These are phyloP conservation scores for Magallana nippona DNA, from an alignment of 2,888 invertebrate genomes.

Conservation along the genomic window DNA sequence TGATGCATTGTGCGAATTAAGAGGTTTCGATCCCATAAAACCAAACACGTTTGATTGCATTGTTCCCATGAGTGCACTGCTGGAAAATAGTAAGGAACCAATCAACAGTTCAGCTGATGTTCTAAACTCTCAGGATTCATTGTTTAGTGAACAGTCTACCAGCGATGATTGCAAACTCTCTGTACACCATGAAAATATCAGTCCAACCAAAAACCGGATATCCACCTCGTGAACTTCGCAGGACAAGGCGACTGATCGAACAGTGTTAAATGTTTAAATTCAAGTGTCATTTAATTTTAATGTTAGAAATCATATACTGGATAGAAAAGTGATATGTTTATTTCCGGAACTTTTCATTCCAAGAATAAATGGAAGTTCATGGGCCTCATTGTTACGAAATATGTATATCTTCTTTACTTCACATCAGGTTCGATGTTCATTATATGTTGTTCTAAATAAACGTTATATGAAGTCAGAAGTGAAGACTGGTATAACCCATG, in stretches of 20 bases:
- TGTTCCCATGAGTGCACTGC: not conserved
- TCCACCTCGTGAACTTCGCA: not conserved
- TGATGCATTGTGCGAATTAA: not conserved
- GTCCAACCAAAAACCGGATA: not conserved
- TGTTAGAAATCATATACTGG: not conserved
- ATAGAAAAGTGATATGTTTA: too few relatives aligned
- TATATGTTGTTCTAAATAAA: too few relatives aligned
- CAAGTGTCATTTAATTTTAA: not conserved
- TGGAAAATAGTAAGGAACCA: not conserved
- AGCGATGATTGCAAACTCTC: too few relatives aligned
- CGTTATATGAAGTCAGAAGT: too few relatives aligned
- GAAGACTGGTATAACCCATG: too few relatives aligned
- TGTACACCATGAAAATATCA: not conserved
- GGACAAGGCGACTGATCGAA: not conserved
- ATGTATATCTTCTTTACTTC: too few relatives aligned
- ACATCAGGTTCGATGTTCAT: too few relatives aligned
- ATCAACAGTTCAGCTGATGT: not conserved
- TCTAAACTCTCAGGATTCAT: too few relatives aligned
- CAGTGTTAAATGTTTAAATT: not conserved
- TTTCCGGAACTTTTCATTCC: too few relatives aligned
- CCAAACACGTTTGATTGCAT: not conserved
- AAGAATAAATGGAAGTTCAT: too few relatives aligned
- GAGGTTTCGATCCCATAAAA: not conserved
- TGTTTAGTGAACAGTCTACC: too few relatives aligned
- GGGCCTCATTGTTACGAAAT: too few relatives aligned